A percentile compares a stretch with the other conserved stretches of the same genome.
phyloP scores from a whole-genome alignment of 2,888 invertebrate species.

The Tetragonisca angustula region DNA sequence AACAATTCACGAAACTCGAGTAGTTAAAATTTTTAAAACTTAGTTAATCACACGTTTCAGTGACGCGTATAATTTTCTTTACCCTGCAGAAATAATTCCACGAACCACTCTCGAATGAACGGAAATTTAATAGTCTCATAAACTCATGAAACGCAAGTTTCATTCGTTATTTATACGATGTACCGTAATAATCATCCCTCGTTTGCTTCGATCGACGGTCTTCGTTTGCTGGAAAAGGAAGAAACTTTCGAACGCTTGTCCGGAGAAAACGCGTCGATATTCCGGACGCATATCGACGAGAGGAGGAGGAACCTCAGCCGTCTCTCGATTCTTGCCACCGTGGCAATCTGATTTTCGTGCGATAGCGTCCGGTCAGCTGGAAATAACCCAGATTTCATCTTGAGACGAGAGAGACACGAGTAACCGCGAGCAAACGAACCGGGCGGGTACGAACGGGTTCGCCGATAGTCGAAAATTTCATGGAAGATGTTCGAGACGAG shows the following conservation, averaged over 20 bases:
- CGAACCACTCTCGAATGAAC: no score
- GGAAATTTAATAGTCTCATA: no score
- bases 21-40: no score
- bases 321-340: neutral
- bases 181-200: neutral
- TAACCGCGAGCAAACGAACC: constrained; percentile 8
- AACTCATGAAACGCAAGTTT: no score
- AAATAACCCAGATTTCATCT: constrained; percentile 26
- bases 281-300: neutral
- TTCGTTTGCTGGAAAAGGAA: neutral
- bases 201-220: neutral
- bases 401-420: neutral
- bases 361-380: constrained; percentile 1
- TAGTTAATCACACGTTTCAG: no score
- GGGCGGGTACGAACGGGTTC: neutral
- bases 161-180: no score
- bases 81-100: no score
- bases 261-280: neutral
- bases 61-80: no score
- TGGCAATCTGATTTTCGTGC: neutral
- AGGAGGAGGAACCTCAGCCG: neutral
- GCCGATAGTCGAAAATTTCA: constrained; percentile 35
- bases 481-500: neutral
- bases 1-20: neutral
- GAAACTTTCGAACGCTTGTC: neutral